These are phyloP conservation scores for Clarias macrocephalus DNA, from an alignment of 2,113 vertebrate species.

Conservation along the genomic window DNA sequence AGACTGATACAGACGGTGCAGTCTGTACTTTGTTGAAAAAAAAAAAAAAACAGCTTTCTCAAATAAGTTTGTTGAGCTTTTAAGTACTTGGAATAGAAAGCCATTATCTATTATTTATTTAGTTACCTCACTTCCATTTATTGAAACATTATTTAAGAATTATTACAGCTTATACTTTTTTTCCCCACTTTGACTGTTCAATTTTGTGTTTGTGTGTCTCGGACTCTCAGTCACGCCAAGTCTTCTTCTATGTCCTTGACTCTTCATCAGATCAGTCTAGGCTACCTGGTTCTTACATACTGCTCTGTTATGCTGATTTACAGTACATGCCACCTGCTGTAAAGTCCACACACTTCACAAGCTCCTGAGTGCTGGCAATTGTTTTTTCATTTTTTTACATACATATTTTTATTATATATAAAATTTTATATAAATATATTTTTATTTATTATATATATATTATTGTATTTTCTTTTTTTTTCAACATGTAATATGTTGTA, in stretches of 20 bases:
- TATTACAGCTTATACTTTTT: not conserved
- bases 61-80: not conserved
- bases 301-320: slow-evolving; percentile 36
- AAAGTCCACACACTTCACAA: slow-evolving; percentile 36
- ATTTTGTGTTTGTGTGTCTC: not conserved
- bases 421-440: too few species aligned
- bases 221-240: not conserved
- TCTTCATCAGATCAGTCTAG: slow-evolving; percentile 28
- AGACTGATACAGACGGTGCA: not conserved
- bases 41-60: not conserved
- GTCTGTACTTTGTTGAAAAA: not conserved
- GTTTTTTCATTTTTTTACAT: slow-evolving; percentile 16
- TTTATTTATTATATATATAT: too few species aligned
- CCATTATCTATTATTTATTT: not conserved
- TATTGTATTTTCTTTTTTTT: too few species aligned
- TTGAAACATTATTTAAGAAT: not conserved
- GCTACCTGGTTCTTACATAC: slow-evolving; percentile 32
- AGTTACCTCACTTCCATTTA: not conserved
- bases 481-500: too few species aligned
- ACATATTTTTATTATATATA: too few species aligned
- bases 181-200: too few species aligned
- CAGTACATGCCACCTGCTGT: slow-evolving; percentile 21
- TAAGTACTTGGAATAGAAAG: not conserved
- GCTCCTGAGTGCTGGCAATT: slow-evolving; percentile 28
- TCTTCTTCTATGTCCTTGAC: slow-evolving; percentile 50